phyloP scores from a whole-genome alignment of 1,140 invertebrate genomes.

The Eriocheir sinensis region DNA sequence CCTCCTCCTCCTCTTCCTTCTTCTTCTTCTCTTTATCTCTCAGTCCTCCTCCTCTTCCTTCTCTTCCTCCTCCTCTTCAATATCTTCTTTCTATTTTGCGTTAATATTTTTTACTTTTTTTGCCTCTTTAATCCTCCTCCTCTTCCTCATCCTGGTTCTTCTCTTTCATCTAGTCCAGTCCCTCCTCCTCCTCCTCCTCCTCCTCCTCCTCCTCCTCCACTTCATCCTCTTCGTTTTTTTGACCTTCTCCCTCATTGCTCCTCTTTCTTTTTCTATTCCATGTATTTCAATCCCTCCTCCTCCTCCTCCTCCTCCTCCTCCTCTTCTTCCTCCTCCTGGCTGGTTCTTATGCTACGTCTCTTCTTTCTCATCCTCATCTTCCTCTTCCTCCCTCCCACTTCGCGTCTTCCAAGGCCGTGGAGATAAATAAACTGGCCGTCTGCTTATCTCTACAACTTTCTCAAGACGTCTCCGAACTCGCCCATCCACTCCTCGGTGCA shows the following conservation, averaged over 20 bases:
- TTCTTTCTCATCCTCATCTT: conserved; percentile 18
- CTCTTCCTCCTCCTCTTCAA: neutral
- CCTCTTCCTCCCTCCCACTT: neutral
- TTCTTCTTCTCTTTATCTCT: neutral
- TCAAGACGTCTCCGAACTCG: conserved; percentile 71
- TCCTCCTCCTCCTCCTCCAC: neutral
- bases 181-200: too few species aligned
- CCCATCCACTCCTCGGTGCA: conserved; percentile 57
- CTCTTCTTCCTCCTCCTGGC: neutral
- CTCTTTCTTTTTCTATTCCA: neutral
- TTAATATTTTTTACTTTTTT: too few species aligned
- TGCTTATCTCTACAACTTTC: conserved; percentile 75
- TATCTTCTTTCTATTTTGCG: too few species aligned
- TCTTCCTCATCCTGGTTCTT: too few species aligned
- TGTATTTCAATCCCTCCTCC: too few species aligned
- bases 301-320: neutral
- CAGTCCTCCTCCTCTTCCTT: too few species aligned
- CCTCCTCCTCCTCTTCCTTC: neutral
- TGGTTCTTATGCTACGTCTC: neutral
- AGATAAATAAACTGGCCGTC: conserved; percentile 76
- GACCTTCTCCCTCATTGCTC: too few species aligned
- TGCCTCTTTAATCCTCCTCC: too few species aligned
- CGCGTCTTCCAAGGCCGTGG: conserved; percentile 27
- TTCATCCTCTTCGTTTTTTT: too few species aligned
- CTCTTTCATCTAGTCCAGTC: too few species aligned